Evolutionary conservation across 2,113 vertebrate genomes (phyloP).

Genomic region (Rhinopomastus cyanomelas): DNA sequence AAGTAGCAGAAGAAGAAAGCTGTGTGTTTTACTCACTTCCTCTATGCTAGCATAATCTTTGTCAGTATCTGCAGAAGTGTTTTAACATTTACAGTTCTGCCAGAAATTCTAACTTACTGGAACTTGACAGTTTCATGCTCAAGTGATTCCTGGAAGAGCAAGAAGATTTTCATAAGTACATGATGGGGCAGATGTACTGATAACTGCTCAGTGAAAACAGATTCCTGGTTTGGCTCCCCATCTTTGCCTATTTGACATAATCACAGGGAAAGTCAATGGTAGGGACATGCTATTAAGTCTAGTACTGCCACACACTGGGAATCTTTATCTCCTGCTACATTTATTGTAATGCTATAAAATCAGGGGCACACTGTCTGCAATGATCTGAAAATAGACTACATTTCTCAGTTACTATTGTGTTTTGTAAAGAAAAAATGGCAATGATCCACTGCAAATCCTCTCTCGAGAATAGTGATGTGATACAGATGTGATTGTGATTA

Average conservation of each 20-base stretch:
- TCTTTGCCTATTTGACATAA: slow-evolving; percentile 20
- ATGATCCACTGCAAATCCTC: background rate
- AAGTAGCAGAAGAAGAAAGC: background rate
- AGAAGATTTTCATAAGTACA: slow-evolving; percentile 19
- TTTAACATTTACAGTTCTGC: background rate
- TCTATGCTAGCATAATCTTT: background rate
- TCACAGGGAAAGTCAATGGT: background rate
- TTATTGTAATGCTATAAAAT: background rate
- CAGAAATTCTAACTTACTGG: background rate
- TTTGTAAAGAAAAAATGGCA: background rate
- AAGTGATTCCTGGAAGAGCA: slow-evolving; percentile 16
- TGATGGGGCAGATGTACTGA: slow-evolving; percentile 13
- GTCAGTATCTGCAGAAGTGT: background rate
- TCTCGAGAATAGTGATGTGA: background rate
- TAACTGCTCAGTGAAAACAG: background rate
- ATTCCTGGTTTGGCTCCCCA: background rate
- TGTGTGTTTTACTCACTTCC: background rate
- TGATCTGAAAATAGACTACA: background rate
- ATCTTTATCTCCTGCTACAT: slow-evolving; percentile 11
- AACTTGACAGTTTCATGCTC: slow-evolving; percentile 17
- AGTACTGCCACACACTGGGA: slow-evolving; percentile 9
- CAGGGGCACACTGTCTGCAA: background rate
- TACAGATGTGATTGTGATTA: background rate
- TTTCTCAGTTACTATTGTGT: background rate
- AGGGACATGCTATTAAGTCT: background rate